These are phyloP conservation scores for Cochlearius cochlearius DNA, from an alignment of 2,113 vertebrate species.

Conservation along the genomic window DNA sequence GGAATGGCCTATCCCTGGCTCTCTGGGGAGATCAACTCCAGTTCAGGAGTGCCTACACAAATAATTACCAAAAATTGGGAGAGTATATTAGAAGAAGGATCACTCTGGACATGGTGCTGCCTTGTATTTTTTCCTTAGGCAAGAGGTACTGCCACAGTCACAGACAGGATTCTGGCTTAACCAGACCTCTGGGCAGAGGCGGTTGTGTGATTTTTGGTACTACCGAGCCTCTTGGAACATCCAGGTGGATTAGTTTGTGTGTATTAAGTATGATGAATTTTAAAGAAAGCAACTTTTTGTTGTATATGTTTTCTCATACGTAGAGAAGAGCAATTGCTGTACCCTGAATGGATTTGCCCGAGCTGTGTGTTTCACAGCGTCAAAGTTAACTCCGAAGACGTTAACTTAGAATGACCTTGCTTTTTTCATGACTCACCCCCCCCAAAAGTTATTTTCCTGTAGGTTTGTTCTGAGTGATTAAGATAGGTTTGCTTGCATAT, in stretches of 20 bases:
- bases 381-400: background rate
- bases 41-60: background rate
- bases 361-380: background rate
- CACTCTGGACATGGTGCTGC: background rate
- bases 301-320: background rate
- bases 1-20: background rate
- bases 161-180: background rate
- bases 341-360: background rate
- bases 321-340: background rate
- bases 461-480: constrained; percentile 12
- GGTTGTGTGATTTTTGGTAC: background rate
- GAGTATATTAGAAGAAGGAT: background rate
- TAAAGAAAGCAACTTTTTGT: background rate
- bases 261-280: background rate
- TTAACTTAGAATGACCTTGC: constrained; percentile 11
- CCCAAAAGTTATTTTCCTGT: constrained; percentile 2
- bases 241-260: background rate
- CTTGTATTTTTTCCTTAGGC: background rate
- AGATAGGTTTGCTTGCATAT: background rate
- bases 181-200: background rate
- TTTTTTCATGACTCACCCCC: background rate
- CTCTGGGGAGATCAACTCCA: background rate
- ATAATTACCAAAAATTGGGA: background rate
- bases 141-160: background rate
- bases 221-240: background rate